Base-by-base conservation (phyloP, 2,797 vertebrate genomes). In the Lithobates pipiens region DNA sequence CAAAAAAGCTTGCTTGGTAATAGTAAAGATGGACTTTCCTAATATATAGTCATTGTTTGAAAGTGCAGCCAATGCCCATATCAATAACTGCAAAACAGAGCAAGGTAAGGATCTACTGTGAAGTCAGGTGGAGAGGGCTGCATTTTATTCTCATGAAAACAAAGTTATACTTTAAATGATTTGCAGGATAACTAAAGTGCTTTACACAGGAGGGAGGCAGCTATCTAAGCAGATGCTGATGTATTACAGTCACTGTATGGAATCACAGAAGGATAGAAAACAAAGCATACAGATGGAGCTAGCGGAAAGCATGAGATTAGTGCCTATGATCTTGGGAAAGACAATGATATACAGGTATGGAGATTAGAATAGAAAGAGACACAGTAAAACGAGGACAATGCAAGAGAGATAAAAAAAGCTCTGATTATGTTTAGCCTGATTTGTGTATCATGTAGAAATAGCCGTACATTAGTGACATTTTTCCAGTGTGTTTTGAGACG, bases 271-370 rank as follows among this genome's bases (percentile, higher is more conserved):
- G 61, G n/a, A 25, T 65, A 44, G 42, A 42, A 44, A 73, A 73
- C 36, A 13, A 23, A 61, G 29, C 18, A 15, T 21, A 21, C 27
- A 10, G 29, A 18, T 61, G 29, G 44, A 21, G 61, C 23, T 10
- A 76, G 50, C n/a, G 61, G 44, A 76, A 76, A 61, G 63, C 54
- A 71, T 80, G 42, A 57, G 67, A 80, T 80, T 80, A 80, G 18
- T 3, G 25, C 18, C 44, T 50, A 21, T 71, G 78, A 80, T 80
- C 67, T 69, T 3, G 13, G 67, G 57, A 5, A 79, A 50, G 42
- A 80, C 34, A 54, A 71, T 50, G 68, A 71, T 3, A 34, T 61
- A 36, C 23, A 71, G 21, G 18, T 32, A 13, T 27, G 29, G 46
- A 80, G 67, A 80, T 54, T 13, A 46, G 29, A 68, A 80, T 80